Evolutionary conservation across 1,140 invertebrate genomes (phyloP).

Genomic region (Listronotus bonariensis): DNA sequence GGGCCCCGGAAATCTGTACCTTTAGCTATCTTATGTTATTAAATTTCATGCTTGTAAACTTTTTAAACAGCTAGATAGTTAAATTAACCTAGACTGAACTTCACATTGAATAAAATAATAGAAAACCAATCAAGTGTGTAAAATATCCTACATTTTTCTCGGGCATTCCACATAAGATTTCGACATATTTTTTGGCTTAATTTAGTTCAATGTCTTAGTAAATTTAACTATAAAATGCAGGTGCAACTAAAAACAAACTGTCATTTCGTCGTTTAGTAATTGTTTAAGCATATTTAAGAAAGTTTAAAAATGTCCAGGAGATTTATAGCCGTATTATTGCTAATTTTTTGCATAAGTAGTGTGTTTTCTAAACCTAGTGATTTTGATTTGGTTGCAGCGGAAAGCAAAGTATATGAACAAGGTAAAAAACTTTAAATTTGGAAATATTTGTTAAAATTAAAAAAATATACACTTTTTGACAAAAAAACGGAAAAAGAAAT

Average conservation of each 20-base stretch:
- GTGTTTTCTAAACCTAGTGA: slow-evolving; percentile 7
- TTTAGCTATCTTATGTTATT: too few relatives aligned
- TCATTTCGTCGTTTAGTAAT: not conserved
- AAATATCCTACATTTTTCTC: slow-evolving; percentile 17
- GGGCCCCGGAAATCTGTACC: too few relatives aligned
- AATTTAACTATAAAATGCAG: slow-evolving; percentile 13
- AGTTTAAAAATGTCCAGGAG: not conserved
- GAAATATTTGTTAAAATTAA: too few relatives aligned
- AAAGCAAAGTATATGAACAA: slow-evolving; percentile 13
- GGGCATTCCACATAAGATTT: slow-evolving; percentile 10
- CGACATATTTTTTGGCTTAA: slow-evolving; percentile 11
- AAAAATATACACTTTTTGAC: too few relatives aligned
- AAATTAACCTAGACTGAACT: slow-evolving; percentile 13
- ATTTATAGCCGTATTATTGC: not conserved
- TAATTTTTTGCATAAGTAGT: slow-evolving; percentile 1
- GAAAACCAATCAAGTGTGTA: slow-evolving; percentile 19
- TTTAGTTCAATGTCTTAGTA: slow-evolving; percentile 28
- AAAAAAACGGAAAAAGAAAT: not conserved
- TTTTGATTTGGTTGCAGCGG: slow-evolving; percentile 27
- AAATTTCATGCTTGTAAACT: too few relatives aligned
- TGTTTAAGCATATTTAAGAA: not conserved
- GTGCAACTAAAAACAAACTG: not conserved
- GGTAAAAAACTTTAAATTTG: too few relatives aligned
- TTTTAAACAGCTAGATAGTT: too few relatives aligned
- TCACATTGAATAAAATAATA: slow-evolving; percentile 9